Conservation (phyloP, 2,797 vertebrate genomes). For the Rachycentron canadum region DNA sequence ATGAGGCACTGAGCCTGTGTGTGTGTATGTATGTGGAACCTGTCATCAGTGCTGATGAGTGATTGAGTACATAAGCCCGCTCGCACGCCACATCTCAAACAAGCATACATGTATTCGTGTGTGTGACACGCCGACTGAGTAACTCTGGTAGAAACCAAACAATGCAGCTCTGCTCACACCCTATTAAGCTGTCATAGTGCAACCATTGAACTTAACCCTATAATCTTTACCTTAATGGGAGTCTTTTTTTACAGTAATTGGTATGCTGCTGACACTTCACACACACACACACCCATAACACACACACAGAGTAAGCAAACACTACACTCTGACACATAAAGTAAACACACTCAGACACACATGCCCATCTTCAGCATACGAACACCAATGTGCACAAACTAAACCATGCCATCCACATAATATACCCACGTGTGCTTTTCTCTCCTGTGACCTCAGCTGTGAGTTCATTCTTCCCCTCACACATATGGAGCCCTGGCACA, state of each 20-base stretch:
- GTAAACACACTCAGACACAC: constrained; percentile 25
- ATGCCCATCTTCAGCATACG: constrained; percentile 14
- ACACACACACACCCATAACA: constrained; percentile 1
- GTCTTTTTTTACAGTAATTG: constrained; percentile 45
- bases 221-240: constrained; percentile 55
- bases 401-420: constrained; percentile 48
- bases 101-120: constrained; percentile 31
- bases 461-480: constrained; percentile 73
- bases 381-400: constrained; percentile 11
- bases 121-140: constrained; percentile 40
- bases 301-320: constrained; percentile 32
- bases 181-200: constrained; percentile 67
- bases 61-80: constrained; percentile 68
- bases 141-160: constrained; percentile 59
- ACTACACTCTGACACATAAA: constrained; percentile 9
- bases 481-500: constrained; percentile 77
- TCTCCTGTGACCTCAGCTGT: constrained; percentile 67
- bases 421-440: constrained; percentile 52
- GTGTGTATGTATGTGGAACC: constrained; percentile 35
- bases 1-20: constrained; percentile 31
- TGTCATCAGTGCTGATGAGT: constrained; percentile 66
- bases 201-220: constrained; percentile 43
- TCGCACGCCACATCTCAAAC: constrained; percentile 72
- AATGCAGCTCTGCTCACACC: constrained; percentile 62
- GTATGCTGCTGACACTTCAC: constrained; percentile 29